Evolutionary conservation across 2,113 vertebrate species (phyloP).

Genomic region (Lanius collurio): DNA sequence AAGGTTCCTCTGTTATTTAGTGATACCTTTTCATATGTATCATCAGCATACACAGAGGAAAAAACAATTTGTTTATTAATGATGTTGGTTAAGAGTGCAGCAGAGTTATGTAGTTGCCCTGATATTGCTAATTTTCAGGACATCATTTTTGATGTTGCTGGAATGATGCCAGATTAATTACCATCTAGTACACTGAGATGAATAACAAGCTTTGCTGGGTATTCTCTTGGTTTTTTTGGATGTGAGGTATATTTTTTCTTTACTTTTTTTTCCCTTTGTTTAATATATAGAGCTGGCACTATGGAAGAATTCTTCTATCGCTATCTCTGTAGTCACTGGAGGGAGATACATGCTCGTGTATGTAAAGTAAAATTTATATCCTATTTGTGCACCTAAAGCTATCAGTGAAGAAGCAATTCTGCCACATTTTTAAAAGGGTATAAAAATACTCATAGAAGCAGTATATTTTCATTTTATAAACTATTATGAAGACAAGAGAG

Average conservation of each 20-base stretch:
- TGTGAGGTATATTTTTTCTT: neutral
- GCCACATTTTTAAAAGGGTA: neutral
- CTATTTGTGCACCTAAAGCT: neutral
- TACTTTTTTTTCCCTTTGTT: neutral
- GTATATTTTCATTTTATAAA: neutral
- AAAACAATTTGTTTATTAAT: neutral
- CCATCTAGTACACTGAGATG: neutral
- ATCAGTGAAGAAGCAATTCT: neutral
- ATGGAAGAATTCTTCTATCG: neutral
- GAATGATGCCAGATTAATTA: neutral
- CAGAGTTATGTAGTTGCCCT: neutral
- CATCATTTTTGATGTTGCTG: neutral
- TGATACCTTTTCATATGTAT: neutral
- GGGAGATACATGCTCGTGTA: neutral
- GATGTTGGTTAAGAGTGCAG: neutral
- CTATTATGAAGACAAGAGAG: neutral
- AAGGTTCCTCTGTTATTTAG: neutral
- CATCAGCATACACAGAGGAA: neutral
- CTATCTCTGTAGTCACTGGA: neutral
- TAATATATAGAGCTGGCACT: neutral
- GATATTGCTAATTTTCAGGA: neutral
- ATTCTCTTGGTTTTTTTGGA: neutral
- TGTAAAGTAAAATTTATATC: neutral
- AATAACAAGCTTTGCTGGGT: neutral
- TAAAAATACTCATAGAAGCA: neutral